Conservation (phyloP, 2,113 vertebrate genomes). For the Festucalex cinctus region DNA sequence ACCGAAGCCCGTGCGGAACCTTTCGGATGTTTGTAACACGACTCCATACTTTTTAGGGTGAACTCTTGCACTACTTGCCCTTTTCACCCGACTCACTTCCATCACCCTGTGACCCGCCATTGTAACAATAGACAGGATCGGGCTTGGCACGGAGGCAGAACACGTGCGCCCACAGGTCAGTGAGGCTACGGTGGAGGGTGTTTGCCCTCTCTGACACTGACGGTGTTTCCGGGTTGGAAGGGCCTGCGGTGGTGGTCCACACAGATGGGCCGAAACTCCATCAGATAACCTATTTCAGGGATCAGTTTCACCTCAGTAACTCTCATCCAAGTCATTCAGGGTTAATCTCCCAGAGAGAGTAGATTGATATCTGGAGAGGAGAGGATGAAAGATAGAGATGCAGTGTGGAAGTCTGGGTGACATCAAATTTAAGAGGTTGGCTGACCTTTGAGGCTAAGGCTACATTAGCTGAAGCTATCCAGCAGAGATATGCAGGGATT, state of each 20-base stretch:
- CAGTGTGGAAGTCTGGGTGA: conserved; percentile 5
- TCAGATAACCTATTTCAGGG: conserved; percentile 71
- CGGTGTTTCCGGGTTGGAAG: conserved; percentile 72
- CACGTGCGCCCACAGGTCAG: conserved; percentile 67
- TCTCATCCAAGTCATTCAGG: conserved; percentile 69
- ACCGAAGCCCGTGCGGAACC: conserved; percentile 29
- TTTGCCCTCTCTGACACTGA: conserved; percentile 75
- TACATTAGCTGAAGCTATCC: conserved; percentile 16
- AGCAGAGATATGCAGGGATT: neutral
- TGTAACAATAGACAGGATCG: conserved; percentile 47
- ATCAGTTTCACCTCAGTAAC: conserved; percentile 77
- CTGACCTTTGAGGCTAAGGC: conserved; percentile 16
- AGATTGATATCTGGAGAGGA: conserved; percentile 30
- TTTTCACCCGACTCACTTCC: conserved; percentile 56
- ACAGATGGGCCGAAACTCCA: conserved; percentile 67
- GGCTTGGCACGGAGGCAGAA: conserved; percentile 38
- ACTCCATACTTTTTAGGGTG: conserved; percentile 48
- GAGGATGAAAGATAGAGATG: conserved; percentile 16
- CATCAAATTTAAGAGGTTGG: conserved; percentile 25
- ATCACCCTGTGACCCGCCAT: conserved; percentile 54
- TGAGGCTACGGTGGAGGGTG: conserved; percentile 67
- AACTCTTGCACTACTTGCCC: conserved; percentile 54
- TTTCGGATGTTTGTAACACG: conserved; percentile 45
- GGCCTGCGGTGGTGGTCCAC: conserved; percentile 80
- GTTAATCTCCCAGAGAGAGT: conserved; percentile 39